Percentiles rank a stretch among this genome's conserved stretches.
phyloP scores from a whole-genome alignment of 2,797 vertebrate genomes.

The Liasis olivaceus region DNA sequence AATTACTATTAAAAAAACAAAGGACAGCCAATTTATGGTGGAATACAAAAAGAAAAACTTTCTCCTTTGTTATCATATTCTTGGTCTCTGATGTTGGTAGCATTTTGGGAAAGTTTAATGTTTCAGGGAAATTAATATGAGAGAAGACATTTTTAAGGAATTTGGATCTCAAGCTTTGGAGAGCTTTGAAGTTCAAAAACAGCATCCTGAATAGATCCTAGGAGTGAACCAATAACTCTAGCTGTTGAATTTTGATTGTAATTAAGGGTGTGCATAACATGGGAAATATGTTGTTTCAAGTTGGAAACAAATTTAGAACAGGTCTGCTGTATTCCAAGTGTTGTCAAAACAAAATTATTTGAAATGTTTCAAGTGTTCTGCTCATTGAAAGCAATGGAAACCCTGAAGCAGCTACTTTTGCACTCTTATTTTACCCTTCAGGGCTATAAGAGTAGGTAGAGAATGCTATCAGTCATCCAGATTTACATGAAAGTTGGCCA shows the following conservation, averaged over 20 bases:
- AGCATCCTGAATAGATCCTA: neutral
- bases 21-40: neutral
- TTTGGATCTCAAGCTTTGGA: neutral
- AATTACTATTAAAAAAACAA: neutral
- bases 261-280: neutral
- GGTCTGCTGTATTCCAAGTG: neutral
- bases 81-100: neutral
- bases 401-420: neutral
- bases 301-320: neutral
- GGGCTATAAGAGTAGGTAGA: neutral
- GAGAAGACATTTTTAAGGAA: neutral
- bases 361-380: neutral
- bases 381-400: neutral
- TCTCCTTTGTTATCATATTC: neutral
- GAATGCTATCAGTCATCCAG: neutral
- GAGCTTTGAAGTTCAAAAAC: neutral
- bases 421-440: neutral
- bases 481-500: neutral
- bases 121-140: neutral
- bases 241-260: neutral
- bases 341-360: neutral
- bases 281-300: neutral
- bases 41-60: neutral
- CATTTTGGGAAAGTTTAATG: neutral
- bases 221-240: neutral